These are phyloP conservation scores for Agriopis leucophaearia DNA, from an alignment of 2,888 invertebrate genomes.

Conservation along the genomic window DNA sequence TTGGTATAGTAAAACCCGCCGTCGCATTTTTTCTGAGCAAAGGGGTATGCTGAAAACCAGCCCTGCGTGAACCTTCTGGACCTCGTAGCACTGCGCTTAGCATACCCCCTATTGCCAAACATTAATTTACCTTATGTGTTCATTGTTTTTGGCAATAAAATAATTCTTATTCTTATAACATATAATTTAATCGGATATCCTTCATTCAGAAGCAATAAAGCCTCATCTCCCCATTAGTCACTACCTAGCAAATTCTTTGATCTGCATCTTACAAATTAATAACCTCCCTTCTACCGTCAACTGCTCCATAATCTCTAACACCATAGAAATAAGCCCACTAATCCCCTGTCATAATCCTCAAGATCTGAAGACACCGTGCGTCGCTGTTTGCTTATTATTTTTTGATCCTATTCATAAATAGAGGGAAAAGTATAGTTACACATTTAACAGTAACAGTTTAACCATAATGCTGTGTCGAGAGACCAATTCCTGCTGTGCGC, in stretches of 20 bases:
- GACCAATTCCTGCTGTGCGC: no score
- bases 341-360: conserved; percentile 43
- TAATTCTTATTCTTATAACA: no score
- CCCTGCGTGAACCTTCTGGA: no score
- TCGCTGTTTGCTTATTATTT: neutral
- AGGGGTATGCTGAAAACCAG: no score
- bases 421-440: neutral
- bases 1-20: no score
- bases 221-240: conserved; percentile 3
- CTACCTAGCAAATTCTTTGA: conserved; percentile 38
- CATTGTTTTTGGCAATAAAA: no score
- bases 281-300: conserved; percentile 25
- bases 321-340: conserved; percentile 42
- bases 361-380: conserved; percentile 43
- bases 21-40: no score
- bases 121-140: no score
- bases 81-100: no score
- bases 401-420: neutral
- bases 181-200: neutral
- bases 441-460: no score
- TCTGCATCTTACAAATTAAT: conserved; percentile 38
- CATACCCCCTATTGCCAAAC: no score
- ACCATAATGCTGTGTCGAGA: neutral
- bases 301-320: conserved; percentile 38
- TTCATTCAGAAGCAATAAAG: neutral